Conservation (phyloP, 2,888 invertebrate species). For the Epinotia nisella region DNA sequence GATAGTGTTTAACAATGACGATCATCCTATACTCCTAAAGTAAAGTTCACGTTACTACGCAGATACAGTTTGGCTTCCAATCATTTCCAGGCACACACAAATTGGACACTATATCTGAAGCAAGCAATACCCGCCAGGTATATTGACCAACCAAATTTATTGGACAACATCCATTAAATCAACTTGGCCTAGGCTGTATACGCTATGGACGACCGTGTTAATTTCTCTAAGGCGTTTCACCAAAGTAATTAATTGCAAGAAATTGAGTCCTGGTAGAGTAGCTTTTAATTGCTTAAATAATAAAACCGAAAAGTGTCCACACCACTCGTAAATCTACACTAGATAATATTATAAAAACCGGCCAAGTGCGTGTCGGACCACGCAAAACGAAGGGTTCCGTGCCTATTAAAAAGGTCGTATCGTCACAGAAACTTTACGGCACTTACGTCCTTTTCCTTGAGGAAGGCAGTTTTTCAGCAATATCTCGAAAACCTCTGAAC, state of each 20-base stretch:
- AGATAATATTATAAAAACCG: too few relatives aligned
- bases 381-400: too few relatives aligned
- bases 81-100: constrained; percentile 1
- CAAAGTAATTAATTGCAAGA: neutral
- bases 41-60: neutral
- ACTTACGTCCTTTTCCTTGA: too few relatives aligned
- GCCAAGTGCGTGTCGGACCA: too few relatives aligned
- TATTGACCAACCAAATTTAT: constrained; percentile 3
- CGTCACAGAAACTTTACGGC: too few relatives aligned
- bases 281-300: too few relatives aligned
- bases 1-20: neutral
- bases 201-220: neutral
- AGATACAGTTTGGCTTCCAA: constrained; percentile 5
- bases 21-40: neutral
- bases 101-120: constrained; percentile 13
- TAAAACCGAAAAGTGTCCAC: too few relatives aligned
- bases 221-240: neutral
- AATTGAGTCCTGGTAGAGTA: neutral
- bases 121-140: constrained; percentile 13
- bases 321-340: too few relatives aligned
- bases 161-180: neutral
- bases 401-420: too few relatives aligned
- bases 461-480: too few relatives aligned
- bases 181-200: neutral
- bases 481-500: too few relatives aligned